Conservation (phyloP, 2,888 invertebrate genomes). For the Eilema caniola region DNA sequence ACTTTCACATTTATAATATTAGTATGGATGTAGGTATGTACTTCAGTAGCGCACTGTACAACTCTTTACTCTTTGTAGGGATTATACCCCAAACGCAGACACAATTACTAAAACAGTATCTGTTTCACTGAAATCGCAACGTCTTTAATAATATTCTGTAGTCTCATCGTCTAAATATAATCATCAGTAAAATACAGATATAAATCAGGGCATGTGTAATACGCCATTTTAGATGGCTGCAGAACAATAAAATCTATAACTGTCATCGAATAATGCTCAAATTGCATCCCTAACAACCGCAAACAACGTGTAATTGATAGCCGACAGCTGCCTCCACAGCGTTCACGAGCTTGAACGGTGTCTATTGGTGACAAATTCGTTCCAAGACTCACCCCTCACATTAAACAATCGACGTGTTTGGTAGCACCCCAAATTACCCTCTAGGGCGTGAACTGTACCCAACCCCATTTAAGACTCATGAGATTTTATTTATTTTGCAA, state of each 20-base stretch:
- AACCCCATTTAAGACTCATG: slow-evolving; percentile 59
- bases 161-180: background rate
- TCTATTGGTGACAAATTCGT: slow-evolving; percentile 83
- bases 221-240: slow-evolving; percentile 42
- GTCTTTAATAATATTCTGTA: background rate
- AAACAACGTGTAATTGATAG: slow-evolving; percentile 80
- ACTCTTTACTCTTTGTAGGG: background rate
- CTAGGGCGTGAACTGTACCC: slow-evolving; percentile 68
- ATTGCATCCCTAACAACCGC: slow-evolving; percentile 81
- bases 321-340: slow-evolving; percentile 71
- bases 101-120: background rate
- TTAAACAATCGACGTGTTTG: slow-evolving; percentile 60
- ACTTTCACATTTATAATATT: no score
- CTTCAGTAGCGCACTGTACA: background rate
- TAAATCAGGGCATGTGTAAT: slow-evolving; percentile 16
- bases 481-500: slow-evolving; percentile 57
- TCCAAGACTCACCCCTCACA: slow-evolving; percentile 69
- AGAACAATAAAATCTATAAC: slow-evolving; percentile 74
- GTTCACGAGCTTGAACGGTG: slow-evolving; percentile 54
- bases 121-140: background rate
- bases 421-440: slow-evolving; percentile 65
- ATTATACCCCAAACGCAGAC: background rate
- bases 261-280: slow-evolving; percentile 80
- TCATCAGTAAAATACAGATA: background rate
- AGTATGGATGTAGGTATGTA: no score